Percentiles rank a stretch among this genome's conserved stretches.
These are phyloP conservation scores for Meteorus sp. DNA, from an alignment of 1,140 invertebrate species.

Conservation along the genomic window DNA sequence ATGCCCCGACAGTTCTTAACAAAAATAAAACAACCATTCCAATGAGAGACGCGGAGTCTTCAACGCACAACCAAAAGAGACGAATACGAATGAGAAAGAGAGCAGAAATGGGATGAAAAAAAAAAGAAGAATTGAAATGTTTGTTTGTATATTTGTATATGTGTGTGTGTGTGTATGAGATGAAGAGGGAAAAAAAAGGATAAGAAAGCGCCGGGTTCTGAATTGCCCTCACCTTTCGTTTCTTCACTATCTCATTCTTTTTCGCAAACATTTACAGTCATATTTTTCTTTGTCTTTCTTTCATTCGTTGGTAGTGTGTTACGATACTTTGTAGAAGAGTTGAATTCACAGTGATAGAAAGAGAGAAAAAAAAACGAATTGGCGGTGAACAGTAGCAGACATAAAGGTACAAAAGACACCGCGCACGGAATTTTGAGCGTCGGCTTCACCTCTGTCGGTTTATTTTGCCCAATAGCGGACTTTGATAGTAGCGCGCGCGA, in stretches of 20 bases:
- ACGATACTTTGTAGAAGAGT: too few relatives aligned
- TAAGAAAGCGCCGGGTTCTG: slow-evolving; percentile 8
- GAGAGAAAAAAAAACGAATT: background rate
- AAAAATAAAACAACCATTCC: too few relatives aligned
- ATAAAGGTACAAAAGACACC: slow-evolving; percentile 49
- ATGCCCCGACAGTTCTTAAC: slow-evolving; percentile 36
- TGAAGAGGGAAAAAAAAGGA: slow-evolving; percentile 18
- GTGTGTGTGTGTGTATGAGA: slow-evolving; percentile 3
- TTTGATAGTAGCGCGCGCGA: too few relatives aligned
- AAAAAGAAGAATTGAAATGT: slow-evolving; percentile 1
- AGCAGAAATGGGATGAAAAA: background rate
- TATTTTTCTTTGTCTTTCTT: slow-evolving; percentile 1
- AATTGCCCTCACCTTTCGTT: too few relatives aligned
- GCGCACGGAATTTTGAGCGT: slow-evolving; percentile 57
- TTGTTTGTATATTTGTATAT: too few relatives aligned
- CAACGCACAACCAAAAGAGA: background rate
- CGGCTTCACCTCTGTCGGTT: slow-evolving; percentile 40
- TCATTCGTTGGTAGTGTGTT: background rate
- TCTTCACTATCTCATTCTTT: too few relatives aligned
- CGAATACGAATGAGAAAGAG: slow-evolving; percentile 12
- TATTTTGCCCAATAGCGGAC: slow-evolving; percentile 12
- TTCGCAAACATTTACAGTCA: too few relatives aligned
- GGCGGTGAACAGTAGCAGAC: background rate
- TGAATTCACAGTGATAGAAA: background rate
- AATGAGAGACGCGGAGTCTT: too few relatives aligned